Evolutionary conservation across 2,113 vertebrate species (phyloP).

Genomic region (Oreochromis spilurus): DNA sequence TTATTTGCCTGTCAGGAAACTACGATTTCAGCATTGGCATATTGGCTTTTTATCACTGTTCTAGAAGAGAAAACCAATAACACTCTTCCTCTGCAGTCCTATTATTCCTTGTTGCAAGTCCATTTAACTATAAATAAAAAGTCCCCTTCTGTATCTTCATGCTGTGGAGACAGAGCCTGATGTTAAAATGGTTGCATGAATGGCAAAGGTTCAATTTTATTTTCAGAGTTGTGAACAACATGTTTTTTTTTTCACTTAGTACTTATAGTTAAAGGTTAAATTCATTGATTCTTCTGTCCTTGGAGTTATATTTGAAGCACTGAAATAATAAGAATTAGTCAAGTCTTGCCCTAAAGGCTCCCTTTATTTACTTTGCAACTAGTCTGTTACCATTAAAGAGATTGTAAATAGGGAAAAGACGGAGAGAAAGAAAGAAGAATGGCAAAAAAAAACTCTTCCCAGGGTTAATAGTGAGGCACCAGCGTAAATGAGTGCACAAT

Average conservation of each 20-base stretch:
- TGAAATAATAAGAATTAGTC: background rate
- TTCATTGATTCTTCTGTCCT: conserved; percentile 21
- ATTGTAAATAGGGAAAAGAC: background rate
- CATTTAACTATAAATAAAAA: conserved; percentile 24
- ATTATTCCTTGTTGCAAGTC: conserved; percentile 7
- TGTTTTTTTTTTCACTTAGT: conserved; percentile 11
- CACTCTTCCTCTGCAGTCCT: background rate
- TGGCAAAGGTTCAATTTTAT: background rate
- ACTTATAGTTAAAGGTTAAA: background rate
- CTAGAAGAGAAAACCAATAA: conserved; percentile 17
- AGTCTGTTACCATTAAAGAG: conserved; percentile 1
- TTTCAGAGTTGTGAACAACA: background rate
- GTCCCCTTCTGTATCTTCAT: background rate
- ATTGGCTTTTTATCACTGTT: conserved; percentile 10
- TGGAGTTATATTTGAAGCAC: background rate
- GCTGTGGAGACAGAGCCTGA: background rate
- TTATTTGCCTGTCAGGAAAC: conserved; percentile 1
- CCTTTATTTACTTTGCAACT: conserved; percentile 20
- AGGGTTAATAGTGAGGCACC: conserved; percentile 61
- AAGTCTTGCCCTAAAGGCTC: conserved; percentile 1
- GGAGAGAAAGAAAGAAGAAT: background rate
- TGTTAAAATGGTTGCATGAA: conserved; percentile 9
- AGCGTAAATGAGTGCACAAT: conserved; percentile 53
- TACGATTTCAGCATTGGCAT: background rate
- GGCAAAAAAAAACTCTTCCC: background rate